phyloP scores from a whole-genome alignment of 1,140 invertebrate species.

The Leptopilina clavipes region DNA sequence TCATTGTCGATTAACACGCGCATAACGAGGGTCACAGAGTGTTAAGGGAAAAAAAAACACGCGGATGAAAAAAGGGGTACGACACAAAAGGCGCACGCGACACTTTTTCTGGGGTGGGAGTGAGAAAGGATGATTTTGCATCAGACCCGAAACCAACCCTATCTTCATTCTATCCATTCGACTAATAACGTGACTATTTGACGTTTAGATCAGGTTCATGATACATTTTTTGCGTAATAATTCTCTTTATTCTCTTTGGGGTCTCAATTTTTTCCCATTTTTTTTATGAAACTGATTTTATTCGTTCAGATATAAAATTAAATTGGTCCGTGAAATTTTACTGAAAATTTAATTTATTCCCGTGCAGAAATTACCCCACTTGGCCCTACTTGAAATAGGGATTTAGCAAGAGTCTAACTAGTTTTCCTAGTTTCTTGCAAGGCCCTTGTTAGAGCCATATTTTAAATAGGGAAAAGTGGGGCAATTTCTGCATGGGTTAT shows the following conservation, averaged over 20 bases:
- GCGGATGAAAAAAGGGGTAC: conserved; percentile 61
- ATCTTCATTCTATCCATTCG: conserved; percentile 68
- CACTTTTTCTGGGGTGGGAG: conserved; percentile 65
- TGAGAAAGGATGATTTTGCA: conserved; percentile 49
- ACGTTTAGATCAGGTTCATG: conserved; percentile 57
- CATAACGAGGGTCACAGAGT: conserved; percentile 60
- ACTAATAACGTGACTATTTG: conserved; percentile 71
- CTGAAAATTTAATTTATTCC: no score
- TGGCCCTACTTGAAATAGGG: no score
- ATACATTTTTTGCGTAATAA: conserved; percentile 39
- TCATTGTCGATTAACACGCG: conserved; percentile 74
- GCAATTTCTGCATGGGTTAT: no score
- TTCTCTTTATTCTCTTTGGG: conserved; percentile 13
- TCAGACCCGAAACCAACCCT: conserved; percentile 59
- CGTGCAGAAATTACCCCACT: no score
- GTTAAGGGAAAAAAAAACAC: conserved; percentile 50
- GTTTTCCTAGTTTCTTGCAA: no score
- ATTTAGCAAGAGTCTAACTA: no score
- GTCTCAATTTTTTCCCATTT: conserved; percentile 20
- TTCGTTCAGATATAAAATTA: no score
- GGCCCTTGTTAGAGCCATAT: no score
- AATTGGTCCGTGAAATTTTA: no score
- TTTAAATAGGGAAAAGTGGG: no score
- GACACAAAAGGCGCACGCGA: conserved; percentile 72
- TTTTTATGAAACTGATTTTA: neutral